Percentiles rank a stretch among this genome's conserved stretches.
Conservation (phyloP, 2,113 vertebrate genomes). For the Microcebus tavaratra region DNA sequence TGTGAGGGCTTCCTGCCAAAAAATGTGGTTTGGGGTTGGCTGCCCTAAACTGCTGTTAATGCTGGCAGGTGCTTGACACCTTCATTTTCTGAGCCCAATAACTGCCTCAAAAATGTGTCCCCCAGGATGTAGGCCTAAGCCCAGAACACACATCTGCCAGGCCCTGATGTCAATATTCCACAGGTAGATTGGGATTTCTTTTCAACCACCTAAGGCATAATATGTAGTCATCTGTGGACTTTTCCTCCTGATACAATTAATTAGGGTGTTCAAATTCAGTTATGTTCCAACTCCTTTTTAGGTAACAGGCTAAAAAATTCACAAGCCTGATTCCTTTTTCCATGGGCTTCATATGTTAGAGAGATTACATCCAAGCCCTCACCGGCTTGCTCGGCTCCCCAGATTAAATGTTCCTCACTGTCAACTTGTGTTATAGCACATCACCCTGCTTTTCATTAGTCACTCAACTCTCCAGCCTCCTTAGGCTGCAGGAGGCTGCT, state of each 20-base stretch:
- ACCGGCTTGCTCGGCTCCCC: neutral
- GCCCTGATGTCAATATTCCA: accelerated
- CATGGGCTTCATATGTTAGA: neutral
- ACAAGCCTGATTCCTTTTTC: neutral
- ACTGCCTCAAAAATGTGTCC: neutral
- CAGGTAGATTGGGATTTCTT: neutral
- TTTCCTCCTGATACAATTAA: neutral
- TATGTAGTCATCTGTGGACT: neutral
- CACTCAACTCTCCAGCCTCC: neutral
- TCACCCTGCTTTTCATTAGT: neutral
- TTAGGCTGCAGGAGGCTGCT: neutral
- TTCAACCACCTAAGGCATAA: neutral
- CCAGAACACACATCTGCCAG: accelerated
- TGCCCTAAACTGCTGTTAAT: neutral
- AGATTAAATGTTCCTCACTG: neutral
- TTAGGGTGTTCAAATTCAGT: neutral
- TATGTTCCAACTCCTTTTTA: neutral
- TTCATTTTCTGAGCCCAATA: neutral
- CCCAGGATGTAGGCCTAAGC: too few species aligned
- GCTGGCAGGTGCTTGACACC: neutral
- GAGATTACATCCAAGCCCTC: neutral
- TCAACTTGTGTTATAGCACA: neutral
- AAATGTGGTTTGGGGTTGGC: too few species aligned
- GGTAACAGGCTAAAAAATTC: neutral
- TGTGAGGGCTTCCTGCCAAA: neutral